phyloP scores from a whole-genome alignment of 2,113 vertebrate genomes.

The Rousettus leschenaultii region DNA sequence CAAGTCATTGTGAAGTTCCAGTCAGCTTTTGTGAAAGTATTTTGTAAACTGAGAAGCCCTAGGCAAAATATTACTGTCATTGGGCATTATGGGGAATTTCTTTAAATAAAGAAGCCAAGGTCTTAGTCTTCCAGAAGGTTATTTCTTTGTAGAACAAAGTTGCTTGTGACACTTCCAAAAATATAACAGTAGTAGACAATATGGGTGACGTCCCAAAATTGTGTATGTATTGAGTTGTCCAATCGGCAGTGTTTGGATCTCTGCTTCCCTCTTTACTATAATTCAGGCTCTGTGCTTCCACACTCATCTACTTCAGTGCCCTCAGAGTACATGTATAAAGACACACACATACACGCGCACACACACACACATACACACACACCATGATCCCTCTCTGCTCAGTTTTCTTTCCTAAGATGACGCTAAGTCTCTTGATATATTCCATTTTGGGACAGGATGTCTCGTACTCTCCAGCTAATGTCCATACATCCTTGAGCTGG shows the following conservation, averaged over 20 bases:
- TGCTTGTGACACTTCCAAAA: not conserved
- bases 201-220: not conserved
- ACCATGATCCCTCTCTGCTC: not conserved
- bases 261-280: not conserved
- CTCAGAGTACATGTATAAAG: not conserved
- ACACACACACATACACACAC: rapidly evolving
- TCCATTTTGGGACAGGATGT: not conserved
- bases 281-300: not conserved
- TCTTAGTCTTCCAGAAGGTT: not conserved
- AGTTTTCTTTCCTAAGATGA: not conserved
- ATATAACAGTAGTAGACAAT: not conserved
- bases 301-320: not conserved
- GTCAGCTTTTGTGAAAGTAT: not conserved
- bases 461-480: not conserved
- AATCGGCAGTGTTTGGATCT: not conserved
- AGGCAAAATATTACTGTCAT: slow-evolving; percentile 42
- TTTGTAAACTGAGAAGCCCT: not conserved
- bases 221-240: not conserved
- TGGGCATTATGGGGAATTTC: not conserved
- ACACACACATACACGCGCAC: rapidly evolving
- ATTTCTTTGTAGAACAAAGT: not conserved
- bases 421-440: not conserved
- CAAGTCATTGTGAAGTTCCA: not conserved
- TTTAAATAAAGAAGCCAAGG: not conserved
- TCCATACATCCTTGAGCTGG: not conserved